Evolutionary conservation across 2,113 vertebrate species (phyloP), one percentile per base, ranked within the genome.

Genomic region (Leptosomus discolor): DNA sequence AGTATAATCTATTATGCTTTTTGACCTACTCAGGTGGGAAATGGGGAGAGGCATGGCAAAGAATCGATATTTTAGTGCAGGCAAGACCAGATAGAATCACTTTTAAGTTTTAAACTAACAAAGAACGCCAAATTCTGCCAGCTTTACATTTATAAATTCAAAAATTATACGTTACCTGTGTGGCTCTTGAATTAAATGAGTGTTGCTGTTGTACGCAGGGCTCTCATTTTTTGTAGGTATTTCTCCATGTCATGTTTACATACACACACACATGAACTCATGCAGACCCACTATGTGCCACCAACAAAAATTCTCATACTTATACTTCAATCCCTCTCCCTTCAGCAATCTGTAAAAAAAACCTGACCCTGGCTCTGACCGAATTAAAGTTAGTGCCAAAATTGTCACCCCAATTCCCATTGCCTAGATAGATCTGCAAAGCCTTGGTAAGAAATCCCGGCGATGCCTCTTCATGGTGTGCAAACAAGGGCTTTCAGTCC

Each of bases 221-320:
- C 4, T 32, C 11, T 64, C 4, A 18, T 2, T 45, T 91, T 89
- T 58, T 70, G 29, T 22, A 51, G 23, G 6, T 85, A 14, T 74
- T 90, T 82, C 7, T 70, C 36, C 18, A 58, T 65, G 10, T 6
- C 14, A 2, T 27, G 16, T 37, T 78, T 78, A 21, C 15, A 26
- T 20, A 9, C 9, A 27, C 5, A 37, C 4, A 45, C 11, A 15
- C 1, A 50, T 1, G 2, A 2, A 26, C 7, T 79, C 19, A 23
- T 24, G 12, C 5, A 87, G 8, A 34, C 2, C 5, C 11, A 17
- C 9, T 41, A 5, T 8, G 9, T 45, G 17, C 4, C 19, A 70
- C 5, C 7, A 64, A 48, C 20, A 69, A 64, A 77, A 76, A 53
- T 24, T 75, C 30, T 34, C 36, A 27, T 36, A 15, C 6, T 83